Conservation (phyloP, 2,797 vertebrate genomes). For the Acanthornis magna region DNA sequence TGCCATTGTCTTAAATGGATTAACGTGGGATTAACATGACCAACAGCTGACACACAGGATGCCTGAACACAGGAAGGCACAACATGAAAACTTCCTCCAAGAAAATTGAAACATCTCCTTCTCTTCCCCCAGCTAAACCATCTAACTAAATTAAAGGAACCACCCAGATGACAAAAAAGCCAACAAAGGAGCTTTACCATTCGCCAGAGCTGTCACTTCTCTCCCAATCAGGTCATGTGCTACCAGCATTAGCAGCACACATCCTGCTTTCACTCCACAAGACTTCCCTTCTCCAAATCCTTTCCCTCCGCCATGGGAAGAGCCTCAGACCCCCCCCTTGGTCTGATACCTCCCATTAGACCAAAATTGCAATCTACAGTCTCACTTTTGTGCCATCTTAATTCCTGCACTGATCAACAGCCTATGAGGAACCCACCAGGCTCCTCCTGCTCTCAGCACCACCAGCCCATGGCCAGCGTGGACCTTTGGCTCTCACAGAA, state of each 20-base stretch:
- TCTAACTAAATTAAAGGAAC: neutral
- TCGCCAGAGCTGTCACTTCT: neutral
- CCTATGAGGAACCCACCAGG: neutral
- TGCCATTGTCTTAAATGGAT: neutral
- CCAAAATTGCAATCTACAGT: neutral
- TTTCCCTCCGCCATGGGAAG: neutral
- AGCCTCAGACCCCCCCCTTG: neutral
- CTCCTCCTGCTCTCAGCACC: neutral
- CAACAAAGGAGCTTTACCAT: neutral
- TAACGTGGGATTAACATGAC: neutral
- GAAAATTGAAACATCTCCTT: neutral
- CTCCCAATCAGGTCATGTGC: neutral
- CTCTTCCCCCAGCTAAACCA: neutral
- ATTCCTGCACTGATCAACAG: neutral
- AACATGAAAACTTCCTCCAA: neutral
- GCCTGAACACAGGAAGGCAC: neutral
- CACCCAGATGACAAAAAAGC: neutral
- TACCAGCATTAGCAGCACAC: neutral
- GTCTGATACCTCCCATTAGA: neutral
- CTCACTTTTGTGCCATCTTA: neutral
- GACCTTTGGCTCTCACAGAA: neutral
- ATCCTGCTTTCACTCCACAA: rapidly evolving
- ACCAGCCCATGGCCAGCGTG: neutral
- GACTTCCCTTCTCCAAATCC: neutral
- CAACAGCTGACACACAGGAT: neutral